Base-by-base conservation (phyloP, 2,888 invertebrate species). In the Notocelia uddmanniana region DNA sequence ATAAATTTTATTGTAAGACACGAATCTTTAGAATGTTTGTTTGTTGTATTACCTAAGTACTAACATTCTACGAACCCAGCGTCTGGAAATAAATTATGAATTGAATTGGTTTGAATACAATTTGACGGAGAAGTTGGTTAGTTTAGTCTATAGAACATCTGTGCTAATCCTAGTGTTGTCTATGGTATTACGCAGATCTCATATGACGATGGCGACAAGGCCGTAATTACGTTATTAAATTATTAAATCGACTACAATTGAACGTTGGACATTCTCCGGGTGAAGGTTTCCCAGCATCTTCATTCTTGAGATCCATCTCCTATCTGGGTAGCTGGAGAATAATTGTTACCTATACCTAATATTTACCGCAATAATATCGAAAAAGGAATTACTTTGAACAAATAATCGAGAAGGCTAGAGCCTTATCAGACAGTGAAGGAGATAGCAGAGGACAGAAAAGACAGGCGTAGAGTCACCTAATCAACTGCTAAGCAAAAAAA, bases 161-260 rank as follows among this genome's bases (percentile, higher is more conserved):
- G 67, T 41, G 3, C 9, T 3, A 6, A 18, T 3, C 18, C 23
- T 60, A 34, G 10, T 26, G 11, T 63, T 60, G 11, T 71, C 66
- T 66, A 41, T 45, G n/a, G 45, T 48, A 62, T 68, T 71, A 59
- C 48, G 55, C 55, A 68, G 72, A 72, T 72, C 68, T 68, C 57
- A 72, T 72, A 68, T 68, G 72, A 55, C 55, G 66, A 60, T 60
- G 37, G 60, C n/a, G 41, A 18, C 64, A 52, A 71, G 59, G 59
- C 41, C 60, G 72, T 68, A 72, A 68, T 72, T 72, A 72, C 60
- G 72, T 68, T 68, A 72, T 72, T 72, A 72, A 67, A 72, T 72
- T 68, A 72, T 67, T 72, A 68, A 55, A 68, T 69, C 69, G 41
- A 72, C 58, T 11, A 52, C 72, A 72, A 68, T 68, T 62, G 41